Evolutionary conservation across 1,140 invertebrate species (phyloP), one percentile per base, ranked within the genome.

Genomic region (Phocides pigmalion): DNA sequence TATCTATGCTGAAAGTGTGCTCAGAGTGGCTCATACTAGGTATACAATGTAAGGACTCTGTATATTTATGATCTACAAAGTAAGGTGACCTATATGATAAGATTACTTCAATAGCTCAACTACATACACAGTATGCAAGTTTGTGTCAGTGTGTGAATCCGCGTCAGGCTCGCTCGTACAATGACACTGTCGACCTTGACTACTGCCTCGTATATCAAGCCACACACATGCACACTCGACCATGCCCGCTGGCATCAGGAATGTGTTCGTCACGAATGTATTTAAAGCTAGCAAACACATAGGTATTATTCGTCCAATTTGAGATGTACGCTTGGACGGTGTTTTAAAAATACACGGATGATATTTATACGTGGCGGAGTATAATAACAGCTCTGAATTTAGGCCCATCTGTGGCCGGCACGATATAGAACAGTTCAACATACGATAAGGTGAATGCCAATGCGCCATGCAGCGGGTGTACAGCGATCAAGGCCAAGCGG

Each of bases 1-100:
- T 54, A 54, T 42, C 39, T 14, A 35, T 16, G n/a, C 19, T 56
- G 41, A 56, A 56, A 56, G 39, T 8, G 37, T 25, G 19, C 39
- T 44, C 8, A 16, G 39, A 56, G 39, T 19, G 22, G 35, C 37
- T 20, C 51, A 15, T n/a, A 22, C 50, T 22, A 41, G 19, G 46
- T 32, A 28, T 11, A 44, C 17, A 41, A 4, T 69, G 66, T 63
- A 62, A 62, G 64, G 56, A 79, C 70, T 69, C 64, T 74, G 62
- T 64, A 56, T 75, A 66, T 79, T 72, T 75, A 72, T 81, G 78
- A 90, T 90, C 81, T 84, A 87, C 84, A 86, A 81, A 82, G 84
- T 89, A 89, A 89, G 85, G 88, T 90, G 88, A 89, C 89, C 87
- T 87, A 89, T 82, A 89, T 91, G 88, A 91, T 91, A 91, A 91